A percentile compares a stretch with the other conserved stretches of the same genome.
phyloP scores from a whole-genome alignment of 1,140 invertebrate species.

The Microplitis mediator region DNA sequence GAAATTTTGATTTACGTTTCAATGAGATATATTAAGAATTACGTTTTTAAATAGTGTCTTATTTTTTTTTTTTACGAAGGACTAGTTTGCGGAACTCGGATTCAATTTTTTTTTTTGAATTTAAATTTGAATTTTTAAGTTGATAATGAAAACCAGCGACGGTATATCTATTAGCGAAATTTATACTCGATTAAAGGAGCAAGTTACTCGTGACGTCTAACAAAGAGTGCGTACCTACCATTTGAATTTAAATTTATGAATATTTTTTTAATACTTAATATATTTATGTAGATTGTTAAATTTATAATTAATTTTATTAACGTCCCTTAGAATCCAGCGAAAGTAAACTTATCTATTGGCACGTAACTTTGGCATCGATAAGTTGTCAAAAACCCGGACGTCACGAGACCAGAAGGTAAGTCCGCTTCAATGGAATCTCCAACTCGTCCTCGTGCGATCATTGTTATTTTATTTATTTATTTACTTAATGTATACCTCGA shows the following conservation, averaged over 20 bases:
- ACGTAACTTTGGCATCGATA: conserved; percentile 42
- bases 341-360: conserved; percentile 48
- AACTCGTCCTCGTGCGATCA: conserved; percentile 9
- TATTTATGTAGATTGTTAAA: not conserved
- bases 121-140: not conserved
- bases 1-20: conserved; percentile 53
- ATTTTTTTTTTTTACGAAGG: not conserved
- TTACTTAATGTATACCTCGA: not conserved
- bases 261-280: too few relatives aligned
- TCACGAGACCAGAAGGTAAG: conserved; percentile 32
- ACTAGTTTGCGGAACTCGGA: not conserved
- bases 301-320: conserved; percentile 18
- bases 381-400: conserved; percentile 20
- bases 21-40: conserved; percentile 16
- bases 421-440: conserved; percentile 42
- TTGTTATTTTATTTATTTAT: conserved; percentile 7
- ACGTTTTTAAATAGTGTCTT: not conserved
- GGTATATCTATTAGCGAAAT: not conserved
- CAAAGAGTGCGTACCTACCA: conserved; percentile 14
- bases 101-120: not conserved
- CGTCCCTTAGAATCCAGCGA: conserved; percentile 38
- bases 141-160: too few relatives aligned
- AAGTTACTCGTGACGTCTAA: conserved; percentile 19
- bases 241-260: not conserved
- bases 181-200: conserved; percentile 16